Evolutionary conservation across 2,113 vertebrate species (phyloP).

Genomic region (Thryonomys swinderianus): DNA sequence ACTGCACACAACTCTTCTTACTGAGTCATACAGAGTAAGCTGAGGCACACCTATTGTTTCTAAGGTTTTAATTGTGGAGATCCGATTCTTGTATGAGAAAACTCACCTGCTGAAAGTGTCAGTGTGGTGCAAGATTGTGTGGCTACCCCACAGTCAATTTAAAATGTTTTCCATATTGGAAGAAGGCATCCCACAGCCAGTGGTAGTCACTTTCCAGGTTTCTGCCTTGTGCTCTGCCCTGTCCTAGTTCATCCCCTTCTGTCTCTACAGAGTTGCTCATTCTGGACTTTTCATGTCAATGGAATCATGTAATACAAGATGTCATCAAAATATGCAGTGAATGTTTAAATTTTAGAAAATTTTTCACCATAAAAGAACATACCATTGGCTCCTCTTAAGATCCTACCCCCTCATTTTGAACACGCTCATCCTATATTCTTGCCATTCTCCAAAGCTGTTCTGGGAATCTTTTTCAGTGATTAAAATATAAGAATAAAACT

Average conservation of each 20-base stretch:
- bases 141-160: not conserved
- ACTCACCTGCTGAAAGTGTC: not conserved
- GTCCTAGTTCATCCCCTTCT: not conserved
- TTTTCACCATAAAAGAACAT: not conserved
- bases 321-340: not conserved
- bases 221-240: fast-evolving
- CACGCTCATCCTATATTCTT: too few species aligned
- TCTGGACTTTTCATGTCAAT: not conserved
- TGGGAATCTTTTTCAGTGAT: not conserved
- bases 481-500: not conserved
- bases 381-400: not conserved
- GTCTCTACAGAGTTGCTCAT: not conserved
- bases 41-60: not conserved
- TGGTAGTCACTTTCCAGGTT: not conserved
- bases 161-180: not conserved
- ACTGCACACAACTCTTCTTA: not conserved
- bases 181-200: not conserved
- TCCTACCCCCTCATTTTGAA: too few species aligned
- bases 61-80: not conserved
- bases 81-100: not conserved
- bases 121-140: not conserved
- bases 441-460: too few species aligned
- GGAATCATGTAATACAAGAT: not conserved
- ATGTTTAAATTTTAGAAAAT: not conserved
- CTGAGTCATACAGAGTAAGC: not conserved